Evolutionary conservation across 2,888 invertebrate genomes (phyloP).

Genomic region (Watsonalla cultraria): DNA sequence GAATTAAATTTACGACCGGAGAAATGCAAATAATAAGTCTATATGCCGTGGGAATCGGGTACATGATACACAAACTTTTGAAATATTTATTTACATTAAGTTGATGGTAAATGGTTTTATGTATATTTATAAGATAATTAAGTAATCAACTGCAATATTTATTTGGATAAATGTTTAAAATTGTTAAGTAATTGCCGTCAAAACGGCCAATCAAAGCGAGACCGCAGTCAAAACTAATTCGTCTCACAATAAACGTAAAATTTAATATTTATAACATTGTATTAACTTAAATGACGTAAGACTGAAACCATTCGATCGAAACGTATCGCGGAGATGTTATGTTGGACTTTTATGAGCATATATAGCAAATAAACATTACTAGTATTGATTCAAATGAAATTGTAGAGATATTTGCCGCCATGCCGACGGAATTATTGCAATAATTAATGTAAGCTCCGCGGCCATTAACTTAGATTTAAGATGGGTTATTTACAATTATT

Average conservation of each 20-base stretch:
- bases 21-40: neutral
- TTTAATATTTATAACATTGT: conserved; percentile 19
- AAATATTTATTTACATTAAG: neutral
- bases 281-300: conserved; percentile 9
- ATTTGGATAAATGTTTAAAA: neutral
- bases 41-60: neutral
- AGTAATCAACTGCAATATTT: conserved; percentile 1
- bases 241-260: conserved; percentile 21
- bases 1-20: neutral
- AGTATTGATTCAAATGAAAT: conserved; percentile 1
- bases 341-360: conserved; percentile 14
- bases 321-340: neutral
- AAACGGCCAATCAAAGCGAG: conserved; percentile 3
- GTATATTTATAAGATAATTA: conserved; percentile 1
- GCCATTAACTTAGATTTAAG: conserved; percentile 1
- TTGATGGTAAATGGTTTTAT: neutral
- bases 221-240: conserved; percentile 1
- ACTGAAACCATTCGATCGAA: neutral
- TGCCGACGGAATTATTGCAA: conserved; percentile 1
- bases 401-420: conserved; percentile 1
- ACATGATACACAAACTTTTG: neutral
- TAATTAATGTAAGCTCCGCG: neutral
- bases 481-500: conserved; percentile 1
- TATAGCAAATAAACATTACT: conserved; percentile 15
- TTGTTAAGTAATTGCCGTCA: conserved; percentile 1